Conservation (phyloP, 2,888 invertebrate species). For the Zygogramma bicolorata region DNA sequence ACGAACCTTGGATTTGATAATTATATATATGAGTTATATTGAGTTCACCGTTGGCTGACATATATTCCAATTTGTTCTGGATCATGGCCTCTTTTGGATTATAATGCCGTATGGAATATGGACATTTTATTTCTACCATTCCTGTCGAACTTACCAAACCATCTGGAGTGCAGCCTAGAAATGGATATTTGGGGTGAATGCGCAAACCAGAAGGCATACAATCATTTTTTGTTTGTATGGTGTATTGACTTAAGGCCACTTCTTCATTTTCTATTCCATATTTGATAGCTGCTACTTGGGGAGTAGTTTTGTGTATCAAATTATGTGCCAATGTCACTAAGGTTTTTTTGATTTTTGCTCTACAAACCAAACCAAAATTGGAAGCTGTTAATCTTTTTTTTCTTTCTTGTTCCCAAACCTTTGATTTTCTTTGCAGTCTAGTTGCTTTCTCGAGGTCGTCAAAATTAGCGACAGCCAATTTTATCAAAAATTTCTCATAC, state of each 20-base stretch:
- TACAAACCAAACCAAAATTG: too few relatives aligned
- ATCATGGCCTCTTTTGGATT: not conserved
- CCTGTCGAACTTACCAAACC: not conserved
- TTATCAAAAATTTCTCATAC: too few relatives aligned
- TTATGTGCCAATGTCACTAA: too few relatives aligned
- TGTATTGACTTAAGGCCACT: not conserved
- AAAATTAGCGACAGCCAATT: too few relatives aligned
- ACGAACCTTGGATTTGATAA: not conserved
- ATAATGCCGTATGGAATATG: not conserved
- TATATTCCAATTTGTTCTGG: not conserved
- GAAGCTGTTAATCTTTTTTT: too few relatives aligned
- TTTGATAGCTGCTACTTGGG: not conserved
- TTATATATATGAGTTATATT: not conserved
- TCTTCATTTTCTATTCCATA: not conserved
- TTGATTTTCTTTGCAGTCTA: too few relatives aligned
- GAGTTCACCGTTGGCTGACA: not conserved
- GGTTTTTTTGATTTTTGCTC: too few relatives aligned
- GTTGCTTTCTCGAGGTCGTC: too few relatives aligned
- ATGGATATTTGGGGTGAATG: not conserved
- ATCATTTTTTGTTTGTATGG: too few relatives aligned
- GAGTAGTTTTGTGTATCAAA: too few relatives aligned
- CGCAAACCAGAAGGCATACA: too few relatives aligned
- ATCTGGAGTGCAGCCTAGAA: not conserved
- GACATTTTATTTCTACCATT: conserved; percentile 5
- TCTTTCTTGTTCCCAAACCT: too few relatives aligned